Evolutionary conservation across 2,888 invertebrate species (phyloP).

Genomic region (Gastracanthus pulcherrimus): DNA sequence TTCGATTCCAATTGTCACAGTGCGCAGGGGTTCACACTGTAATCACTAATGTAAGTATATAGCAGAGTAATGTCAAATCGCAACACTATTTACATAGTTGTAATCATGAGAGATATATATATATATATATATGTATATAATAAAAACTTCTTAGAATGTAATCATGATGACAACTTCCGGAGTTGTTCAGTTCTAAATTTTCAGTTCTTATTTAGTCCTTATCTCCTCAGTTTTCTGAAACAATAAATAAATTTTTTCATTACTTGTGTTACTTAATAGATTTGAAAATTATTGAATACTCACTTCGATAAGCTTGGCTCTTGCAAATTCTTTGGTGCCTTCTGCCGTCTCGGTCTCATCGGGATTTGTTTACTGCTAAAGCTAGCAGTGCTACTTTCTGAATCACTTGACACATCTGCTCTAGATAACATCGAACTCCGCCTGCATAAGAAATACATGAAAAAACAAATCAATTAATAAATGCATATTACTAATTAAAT

Average conservation of each 20-base stretch:
- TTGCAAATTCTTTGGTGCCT: conserved; percentile 66
- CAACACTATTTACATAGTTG: conserved; percentile 50
- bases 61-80: conserved; percentile 13
- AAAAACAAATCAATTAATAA: not conserved
- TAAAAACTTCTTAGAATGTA: conserved; percentile 7
- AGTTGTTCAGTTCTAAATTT: conserved; percentile 17
- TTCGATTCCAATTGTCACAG: too few relatives aligned
- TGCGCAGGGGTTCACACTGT: too few relatives aligned
- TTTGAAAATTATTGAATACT: conserved; percentile 39
- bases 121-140: too few relatives aligned
- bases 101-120: conserved; percentile 23
- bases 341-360: conserved; percentile 68
- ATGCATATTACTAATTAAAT: too few relatives aligned
- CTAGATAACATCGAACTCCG: conserved; percentile 40
- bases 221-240: conserved; percentile 49
- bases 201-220: not conserved
- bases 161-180: conserved; percentile 38
- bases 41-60: conserved; percentile 17
- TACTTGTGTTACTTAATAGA: not conserved
- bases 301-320: conserved; percentile 69
- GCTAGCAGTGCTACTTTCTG: conserved; percentile 65
- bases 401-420: conserved; percentile 63
- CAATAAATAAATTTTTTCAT: conserved; percentile 14
- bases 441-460: conserved; percentile 3
- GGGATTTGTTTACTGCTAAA: conserved; percentile 46